Base-by-base conservation (phyloP, 2,113 vertebrate species). In the Okapia johnstoni region DNA sequence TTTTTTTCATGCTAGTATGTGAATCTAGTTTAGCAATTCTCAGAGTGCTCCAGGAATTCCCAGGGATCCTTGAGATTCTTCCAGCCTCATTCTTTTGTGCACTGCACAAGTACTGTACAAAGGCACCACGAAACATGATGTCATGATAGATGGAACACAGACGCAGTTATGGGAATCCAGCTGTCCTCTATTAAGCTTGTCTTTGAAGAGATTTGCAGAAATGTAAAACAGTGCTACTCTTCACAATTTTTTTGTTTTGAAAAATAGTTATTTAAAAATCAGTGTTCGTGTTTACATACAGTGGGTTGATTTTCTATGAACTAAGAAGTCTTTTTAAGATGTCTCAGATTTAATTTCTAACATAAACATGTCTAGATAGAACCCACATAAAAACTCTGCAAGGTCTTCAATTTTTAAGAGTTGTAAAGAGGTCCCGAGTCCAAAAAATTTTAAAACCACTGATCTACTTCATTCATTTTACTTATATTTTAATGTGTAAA, bases 151-250 rank as follows among this genome's bases (percentile, higher is more conserved):
- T 85, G 76, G 63, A 94, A 85, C 93, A 52, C 83, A 93, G 95
- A 95, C 86, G 70, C 84, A 73, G 36, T 94, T 87, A 46, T 6
- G 55, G 60, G 81, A 86, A 94, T 66, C 85, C 81, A 95, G 76
- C 93, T 96, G 93, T 87, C 58, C 10, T 94, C 50, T 90, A 10
- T 87, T 81, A 97, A 95, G 52, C 76, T 85, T 92, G 15, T 63
- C 26, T 84, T 94, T 87, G 90, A 95, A 95, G 85, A 95, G 88
- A 80, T 94, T 95, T 97, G 57, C 63, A 96, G 90, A 97, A 93
- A 80, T 89, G 40, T 92, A 50, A 93, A 97, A 63, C 48, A 97
- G 6, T 96, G 48, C 61, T 63, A 90, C 60, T 96, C 60, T 84
- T 95, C 54, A 66, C 40, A 76, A 23, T 58, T 50, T 90, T 91